Evolutionary conservation across 2,113 vertebrate genomes (phyloP).

Genomic region (Equus quagga): DNA sequence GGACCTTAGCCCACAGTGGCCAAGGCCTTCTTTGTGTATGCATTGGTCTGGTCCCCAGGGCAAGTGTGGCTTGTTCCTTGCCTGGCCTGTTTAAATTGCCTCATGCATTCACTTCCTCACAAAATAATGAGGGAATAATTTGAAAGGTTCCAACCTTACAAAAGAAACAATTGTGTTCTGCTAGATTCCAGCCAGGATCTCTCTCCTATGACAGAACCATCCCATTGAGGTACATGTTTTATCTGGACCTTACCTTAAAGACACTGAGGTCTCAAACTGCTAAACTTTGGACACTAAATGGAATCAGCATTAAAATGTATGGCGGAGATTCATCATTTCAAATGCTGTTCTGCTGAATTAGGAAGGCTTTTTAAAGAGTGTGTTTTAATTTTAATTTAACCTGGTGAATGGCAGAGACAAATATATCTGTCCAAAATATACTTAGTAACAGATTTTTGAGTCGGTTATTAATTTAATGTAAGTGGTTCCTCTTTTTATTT

Average conservation of each 20-base stretch:
- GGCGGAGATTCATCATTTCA: background rate
- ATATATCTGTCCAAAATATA: slow-evolving; percentile 51
- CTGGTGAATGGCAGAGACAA: slow-evolving; percentile 46
- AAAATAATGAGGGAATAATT: background rate
- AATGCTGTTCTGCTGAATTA: background rate
- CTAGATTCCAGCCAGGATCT: too few relatives aligned
- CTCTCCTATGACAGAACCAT: background rate
- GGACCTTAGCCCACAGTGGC: background rate
- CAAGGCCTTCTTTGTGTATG: background rate
- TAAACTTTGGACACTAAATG: background rate
- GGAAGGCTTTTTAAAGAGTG: background rate
- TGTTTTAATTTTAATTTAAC: slow-evolving; percentile 67
- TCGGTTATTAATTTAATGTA: slow-evolving; percentile 58
- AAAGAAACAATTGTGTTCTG: background rate
- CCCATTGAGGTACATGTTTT: accelerated
- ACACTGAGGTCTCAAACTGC: background rate
- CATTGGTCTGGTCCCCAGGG: background rate
- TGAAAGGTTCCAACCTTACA: background rate
- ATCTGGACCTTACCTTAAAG: background rate
- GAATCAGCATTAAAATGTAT: background rate
- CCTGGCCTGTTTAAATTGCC: slow-evolving; percentile 20
- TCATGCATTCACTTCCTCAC: background rate
- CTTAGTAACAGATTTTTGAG: slow-evolving; percentile 60
- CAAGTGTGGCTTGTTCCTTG: background rate
- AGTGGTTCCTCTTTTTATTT: slow-evolving; percentile 44